A percentile compares a stretch with the other conserved stretches of the same genome.
These are phyloP conservation scores for Semotilus atromaculatus DNA, from an alignment of 2,797 vertebrate genomes.

Conservation along the genomic window DNA sequence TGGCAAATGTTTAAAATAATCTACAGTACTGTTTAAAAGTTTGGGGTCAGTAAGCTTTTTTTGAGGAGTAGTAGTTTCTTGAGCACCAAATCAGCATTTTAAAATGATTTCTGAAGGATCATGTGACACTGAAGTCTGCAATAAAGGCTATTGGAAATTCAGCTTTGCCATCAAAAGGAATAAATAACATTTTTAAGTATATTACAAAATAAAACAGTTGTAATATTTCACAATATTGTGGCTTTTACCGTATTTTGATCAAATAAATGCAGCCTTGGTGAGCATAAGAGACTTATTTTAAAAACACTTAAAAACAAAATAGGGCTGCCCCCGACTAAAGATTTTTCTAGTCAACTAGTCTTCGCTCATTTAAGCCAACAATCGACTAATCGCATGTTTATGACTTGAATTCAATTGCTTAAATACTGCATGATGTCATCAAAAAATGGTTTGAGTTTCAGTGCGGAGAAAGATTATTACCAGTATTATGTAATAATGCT, in stretches of 20 bases:
- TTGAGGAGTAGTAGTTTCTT: not conserved
- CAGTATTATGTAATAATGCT: not conserved
- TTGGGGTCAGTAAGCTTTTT: no score
- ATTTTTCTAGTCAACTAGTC: not conserved
- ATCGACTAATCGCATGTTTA: not conserved
- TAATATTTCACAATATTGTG: not conserved
- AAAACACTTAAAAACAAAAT: not conserved
- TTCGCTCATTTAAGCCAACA: not conserved
- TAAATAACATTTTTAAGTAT: not conserved
- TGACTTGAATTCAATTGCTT: not conserved
- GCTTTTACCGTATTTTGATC: not conserved
- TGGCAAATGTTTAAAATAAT: not conserved
- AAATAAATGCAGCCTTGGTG: not conserved
- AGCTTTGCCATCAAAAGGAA: not conserved
- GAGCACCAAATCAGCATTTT: not conserved
- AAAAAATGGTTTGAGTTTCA: not conserved
- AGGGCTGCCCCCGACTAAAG: not conserved
- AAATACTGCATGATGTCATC: not conserved
- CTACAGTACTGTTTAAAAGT: not conserved
- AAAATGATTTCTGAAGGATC: not conserved
- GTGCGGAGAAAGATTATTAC: not conserved
- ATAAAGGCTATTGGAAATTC: not conserved
- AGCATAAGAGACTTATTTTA: not conserved
- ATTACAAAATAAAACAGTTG: not conserved
- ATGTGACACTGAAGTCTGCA: not conserved